Percentiles rank a stretch among this genome's conserved stretches.
Evolutionary conservation across 2,888 invertebrate species (phyloP).

Genomic region (Apodemia zela): DNA sequence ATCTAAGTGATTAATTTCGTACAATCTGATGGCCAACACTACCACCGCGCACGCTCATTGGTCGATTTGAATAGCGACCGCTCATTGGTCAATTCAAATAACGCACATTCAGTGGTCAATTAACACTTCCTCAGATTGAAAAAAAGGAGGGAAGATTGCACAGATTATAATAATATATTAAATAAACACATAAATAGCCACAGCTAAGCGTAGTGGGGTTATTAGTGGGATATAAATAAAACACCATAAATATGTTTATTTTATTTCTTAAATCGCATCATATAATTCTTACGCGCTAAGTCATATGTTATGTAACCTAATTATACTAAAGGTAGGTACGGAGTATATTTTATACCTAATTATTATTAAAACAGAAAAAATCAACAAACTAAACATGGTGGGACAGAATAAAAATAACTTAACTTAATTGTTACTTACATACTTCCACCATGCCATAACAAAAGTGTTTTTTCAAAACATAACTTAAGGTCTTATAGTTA

Average conservation of each 20-base stretch:
- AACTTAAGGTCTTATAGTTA: slow-evolving; percentile 46
- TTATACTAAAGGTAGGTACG: slow-evolving; percentile 63
- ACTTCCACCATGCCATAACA: slow-evolving; percentile 27
- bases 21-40: no score
- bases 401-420: slow-evolving; percentile 20
- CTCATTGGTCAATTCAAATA: no score
- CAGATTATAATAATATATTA: no score
- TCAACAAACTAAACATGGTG: slow-evolving; percentile 27
- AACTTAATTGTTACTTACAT: slow-evolving; percentile 24
- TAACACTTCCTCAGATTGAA: no score
- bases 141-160: no score
- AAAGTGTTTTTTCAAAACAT: slow-evolving; percentile 38
- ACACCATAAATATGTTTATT: slow-evolving; percentile 44
- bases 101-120: no score
- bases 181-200: no score
- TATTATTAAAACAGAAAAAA: slow-evolving; percentile 33
- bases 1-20: no score
- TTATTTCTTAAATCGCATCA: slow-evolving; percentile 53
- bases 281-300: slow-evolving; percentile 50
- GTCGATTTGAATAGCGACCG: no score
- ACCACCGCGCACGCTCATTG: no score
- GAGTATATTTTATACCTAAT: slow-evolving; percentile 49
- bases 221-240: slow-evolving; percentile 45
- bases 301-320: slow-evolving; percentile 53
- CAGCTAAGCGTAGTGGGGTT: no score